phyloP scores from a whole-genome alignment of 2,113 vertebrate species.

The Planiliza haematocheilus region DNA sequence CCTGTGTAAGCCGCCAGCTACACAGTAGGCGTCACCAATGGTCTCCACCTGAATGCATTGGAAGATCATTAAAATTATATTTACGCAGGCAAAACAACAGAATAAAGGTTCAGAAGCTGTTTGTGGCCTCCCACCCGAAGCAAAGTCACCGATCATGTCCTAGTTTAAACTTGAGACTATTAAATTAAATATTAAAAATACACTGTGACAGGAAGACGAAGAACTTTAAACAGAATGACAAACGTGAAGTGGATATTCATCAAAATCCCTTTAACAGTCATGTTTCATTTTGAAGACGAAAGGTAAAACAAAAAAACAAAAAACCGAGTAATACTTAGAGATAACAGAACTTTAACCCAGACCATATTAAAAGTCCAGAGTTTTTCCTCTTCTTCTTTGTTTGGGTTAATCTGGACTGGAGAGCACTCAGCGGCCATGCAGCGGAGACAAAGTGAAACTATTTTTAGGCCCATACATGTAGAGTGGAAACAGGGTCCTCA shows the following conservation, averaged over 20 bases:
- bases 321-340: conserved; percentile 44
- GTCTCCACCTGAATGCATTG: conserved; percentile 91
- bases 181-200: conserved; percentile 16
- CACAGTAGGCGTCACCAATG: conserved; percentile 98
- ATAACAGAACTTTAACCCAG: conserved; percentile 41
- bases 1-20: conserved; percentile 95
- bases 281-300: conserved; percentile 9
- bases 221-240: conserved; percentile 17
- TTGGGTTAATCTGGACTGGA: conserved; percentile 43
- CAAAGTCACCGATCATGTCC: neutral
- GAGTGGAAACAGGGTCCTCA: conserved; percentile 82
- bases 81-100: neutral
- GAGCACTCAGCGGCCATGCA: conserved; percentile 62
- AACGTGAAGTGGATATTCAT: conserved; percentile 48
- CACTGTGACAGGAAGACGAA: conserved; percentile 5
- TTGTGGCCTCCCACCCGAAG: conserved; percentile 2
- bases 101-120: conserved; percentile 2
- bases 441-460: conserved; percentile 77
- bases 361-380: conserved; percentile 34
- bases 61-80: conserved; percentile 18
- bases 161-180: conserved; percentile 10
- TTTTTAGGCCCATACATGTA: conserved; percentile 78
- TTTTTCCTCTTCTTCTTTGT: conserved; percentile 34
- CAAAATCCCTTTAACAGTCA: conserved; percentile 20
- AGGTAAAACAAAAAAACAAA: conserved; percentile 35